These are phyloP conservation scores for Raja brachyura DNA, from an alignment of 2,113 vertebrate genomes.

Conservation along the genomic window DNA sequence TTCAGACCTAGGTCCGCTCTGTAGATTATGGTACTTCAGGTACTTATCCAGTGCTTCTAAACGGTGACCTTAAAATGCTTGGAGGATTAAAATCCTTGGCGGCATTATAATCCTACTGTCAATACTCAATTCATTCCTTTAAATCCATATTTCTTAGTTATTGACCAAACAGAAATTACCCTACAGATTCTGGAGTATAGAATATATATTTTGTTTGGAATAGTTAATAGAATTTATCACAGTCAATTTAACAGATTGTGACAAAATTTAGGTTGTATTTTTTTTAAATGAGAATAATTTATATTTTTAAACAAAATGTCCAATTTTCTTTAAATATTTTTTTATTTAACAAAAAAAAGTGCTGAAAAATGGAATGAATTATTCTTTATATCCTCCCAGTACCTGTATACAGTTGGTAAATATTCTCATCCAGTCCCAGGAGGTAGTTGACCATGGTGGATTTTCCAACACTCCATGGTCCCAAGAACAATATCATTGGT, in stretches of 20 bases:
- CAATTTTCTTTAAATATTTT: not conserved
- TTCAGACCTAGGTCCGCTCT: no score
- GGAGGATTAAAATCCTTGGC: no score
- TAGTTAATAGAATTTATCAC: not conserved
- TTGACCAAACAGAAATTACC: not conserved
- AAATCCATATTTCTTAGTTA: no score
- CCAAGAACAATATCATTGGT: slow-evolving; percentile 95
- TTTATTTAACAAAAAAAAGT: not conserved
- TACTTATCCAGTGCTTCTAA: no score
- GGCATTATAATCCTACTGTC: no score
- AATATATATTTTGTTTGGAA: not conserved
- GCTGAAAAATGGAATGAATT: not conserved
- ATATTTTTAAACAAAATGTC: not conserved
- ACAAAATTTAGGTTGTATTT: not conserved
- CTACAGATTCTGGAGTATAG: not conserved
- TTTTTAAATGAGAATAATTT: not conserved
- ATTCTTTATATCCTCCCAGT: slow-evolving; percentile 36
- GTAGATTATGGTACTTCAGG: no score
- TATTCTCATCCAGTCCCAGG: slow-evolving; percentile 79
- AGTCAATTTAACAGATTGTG: not conserved
- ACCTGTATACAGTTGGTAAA: slow-evolving; percentile 96
- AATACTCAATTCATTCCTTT: no score
- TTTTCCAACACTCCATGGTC: slow-evolving; percentile 97
- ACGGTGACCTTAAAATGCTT: no score
- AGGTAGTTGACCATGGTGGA: slow-evolving; percentile 99